These are phyloP conservation scores for Operophtera brumata DNA, from an alignment of 2,888 invertebrate genomes.

Conservation along the genomic window DNA sequence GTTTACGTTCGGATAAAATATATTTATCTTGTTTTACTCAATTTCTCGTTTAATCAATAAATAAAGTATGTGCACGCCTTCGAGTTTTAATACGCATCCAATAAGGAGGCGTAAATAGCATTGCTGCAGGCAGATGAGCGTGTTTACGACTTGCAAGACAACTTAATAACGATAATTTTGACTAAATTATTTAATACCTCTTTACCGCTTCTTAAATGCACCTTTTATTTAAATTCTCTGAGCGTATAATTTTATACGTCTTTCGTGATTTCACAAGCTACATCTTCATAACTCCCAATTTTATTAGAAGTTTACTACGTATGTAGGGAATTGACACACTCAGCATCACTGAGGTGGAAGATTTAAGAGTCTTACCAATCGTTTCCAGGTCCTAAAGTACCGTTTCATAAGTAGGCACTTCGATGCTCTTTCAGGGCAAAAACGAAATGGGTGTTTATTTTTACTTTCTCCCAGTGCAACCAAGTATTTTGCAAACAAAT, in stretches of 20 bases:
- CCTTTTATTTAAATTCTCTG: slow-evolving; percentile 17
- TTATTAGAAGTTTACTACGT: slow-evolving; percentile 11
- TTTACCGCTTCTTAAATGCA: slow-evolving; percentile 10
- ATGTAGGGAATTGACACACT: slow-evolving; percentile 5
- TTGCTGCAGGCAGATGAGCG: slow-evolving; percentile 27
- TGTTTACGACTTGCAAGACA: slow-evolving; percentile 25
- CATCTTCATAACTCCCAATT: slow-evolving; percentile 23
- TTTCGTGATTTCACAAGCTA: slow-evolving; percentile 19
- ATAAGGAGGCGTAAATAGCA: slow-evolving; percentile 27
- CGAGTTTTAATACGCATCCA: slow-evolving; percentile 22
- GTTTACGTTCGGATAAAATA: background rate
- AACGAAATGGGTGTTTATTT: background rate
- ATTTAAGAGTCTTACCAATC: background rate
- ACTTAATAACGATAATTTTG: slow-evolving; percentile 33
- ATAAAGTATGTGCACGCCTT: slow-evolving; percentile 18
- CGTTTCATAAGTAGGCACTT: background rate
- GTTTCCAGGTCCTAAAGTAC: background rate
- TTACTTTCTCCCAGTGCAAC: background rate
- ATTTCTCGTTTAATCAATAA: slow-evolving; percentile 11
- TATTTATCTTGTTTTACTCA: slow-evolving; percentile 9
- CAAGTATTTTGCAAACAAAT: background rate
- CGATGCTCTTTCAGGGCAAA: background rate
- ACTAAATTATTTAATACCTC: slow-evolving; percentile 23
- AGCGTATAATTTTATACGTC: slow-evolving; percentile 21
- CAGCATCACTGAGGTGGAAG: slow-evolving; percentile 9